phyloP scores from a whole-genome alignment of 2,888 invertebrate species.

The Lasioglossum lativentre region DNA sequence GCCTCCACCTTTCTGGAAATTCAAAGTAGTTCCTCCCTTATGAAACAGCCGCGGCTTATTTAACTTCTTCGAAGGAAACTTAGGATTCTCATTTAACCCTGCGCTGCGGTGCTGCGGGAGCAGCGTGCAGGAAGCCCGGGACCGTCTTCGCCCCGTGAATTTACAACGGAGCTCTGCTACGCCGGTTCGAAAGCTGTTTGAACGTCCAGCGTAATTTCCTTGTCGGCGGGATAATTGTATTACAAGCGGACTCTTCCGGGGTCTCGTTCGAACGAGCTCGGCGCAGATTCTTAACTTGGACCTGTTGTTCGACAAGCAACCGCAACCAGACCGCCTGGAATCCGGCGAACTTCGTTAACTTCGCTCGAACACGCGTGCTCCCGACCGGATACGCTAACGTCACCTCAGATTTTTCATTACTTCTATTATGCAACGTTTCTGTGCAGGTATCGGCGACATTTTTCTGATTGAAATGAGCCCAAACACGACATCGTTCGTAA shows the following conservation, averaged over 20 bases:
- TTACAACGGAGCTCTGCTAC: background rate
- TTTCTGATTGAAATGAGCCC: too few relatives aligned
- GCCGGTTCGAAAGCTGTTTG: conserved; percentile 1
- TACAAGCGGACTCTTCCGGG: background rate
- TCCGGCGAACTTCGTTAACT: background rate
- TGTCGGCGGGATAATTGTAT: background rate
- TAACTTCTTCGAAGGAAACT: conserved; percentile 10
- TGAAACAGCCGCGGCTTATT: background rate
- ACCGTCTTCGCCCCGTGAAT: background rate
- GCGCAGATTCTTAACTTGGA: background rate
- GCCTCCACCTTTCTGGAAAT: background rate
- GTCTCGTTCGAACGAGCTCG: background rate
- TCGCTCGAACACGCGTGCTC: too few relatives aligned
- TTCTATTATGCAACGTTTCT: too few relatives aligned
- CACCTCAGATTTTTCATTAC: too few relatives aligned
- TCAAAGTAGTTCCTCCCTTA: conserved; percentile 4
- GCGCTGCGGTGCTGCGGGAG: background rate
- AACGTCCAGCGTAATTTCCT: conserved; percentile 1
- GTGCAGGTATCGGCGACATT: too few relatives aligned
- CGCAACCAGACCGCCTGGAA: background rate
- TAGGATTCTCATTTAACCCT: conserved; percentile 6
- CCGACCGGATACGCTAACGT: too few relatives aligned
- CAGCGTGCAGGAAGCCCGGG: background rate
- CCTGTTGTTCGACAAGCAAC: background rate
- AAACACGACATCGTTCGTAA: too few relatives aligned